Conservation (phyloP, 2,113 vertebrate species). For the Festucalex cinctus region DNA sequence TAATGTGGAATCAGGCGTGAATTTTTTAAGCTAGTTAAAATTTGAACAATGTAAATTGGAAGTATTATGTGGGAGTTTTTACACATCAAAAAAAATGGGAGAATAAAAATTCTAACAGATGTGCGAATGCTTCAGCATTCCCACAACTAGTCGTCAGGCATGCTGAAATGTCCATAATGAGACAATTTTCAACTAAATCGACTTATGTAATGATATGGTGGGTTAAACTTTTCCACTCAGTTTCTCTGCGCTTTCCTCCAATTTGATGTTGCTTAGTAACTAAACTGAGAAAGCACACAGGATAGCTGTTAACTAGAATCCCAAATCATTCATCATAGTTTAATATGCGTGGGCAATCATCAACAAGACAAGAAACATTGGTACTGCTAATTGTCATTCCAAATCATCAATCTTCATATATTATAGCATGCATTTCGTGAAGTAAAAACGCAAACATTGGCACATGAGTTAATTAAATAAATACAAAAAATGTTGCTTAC, state of each 20-base stretch:
- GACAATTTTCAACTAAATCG: no score
- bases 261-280: slow-evolving; percentile 46
- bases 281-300: slow-evolving; percentile 30
- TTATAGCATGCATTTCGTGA: no score
- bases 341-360: background rate
- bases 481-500: background rate
- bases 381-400: background rate
- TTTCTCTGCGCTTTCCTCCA: background rate
- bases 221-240: background rate
- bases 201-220: no score
- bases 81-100: no score
- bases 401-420: background rate
- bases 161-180: no score
- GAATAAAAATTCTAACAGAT: background rate
- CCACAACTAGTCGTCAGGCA: no score
- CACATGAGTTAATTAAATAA: background rate
- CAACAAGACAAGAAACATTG: background rate
- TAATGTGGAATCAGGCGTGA: no score
- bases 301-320: slow-evolving; percentile 3
- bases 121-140: no score
- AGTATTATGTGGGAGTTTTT: no score
- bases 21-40: no score
- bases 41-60: no score
- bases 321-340: background rate
- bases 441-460: background rate